Conservation (phyloP, 2,113 vertebrate species). For the Camelus dromedarius region DNA sequence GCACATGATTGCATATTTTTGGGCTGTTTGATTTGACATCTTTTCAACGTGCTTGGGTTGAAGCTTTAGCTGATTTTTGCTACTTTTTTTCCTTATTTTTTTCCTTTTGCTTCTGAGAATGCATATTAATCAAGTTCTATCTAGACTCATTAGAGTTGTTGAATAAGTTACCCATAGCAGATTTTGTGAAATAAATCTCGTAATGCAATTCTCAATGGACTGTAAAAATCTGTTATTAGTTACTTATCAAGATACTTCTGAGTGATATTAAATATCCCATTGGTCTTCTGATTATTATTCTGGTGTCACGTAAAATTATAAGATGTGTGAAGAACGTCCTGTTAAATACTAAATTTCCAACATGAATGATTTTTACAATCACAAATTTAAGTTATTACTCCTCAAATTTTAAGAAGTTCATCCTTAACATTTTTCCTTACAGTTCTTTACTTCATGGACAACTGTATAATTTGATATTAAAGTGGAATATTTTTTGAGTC, state of each 20-base stretch:
- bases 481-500: not conserved
- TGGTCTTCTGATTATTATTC: constrained; percentile 62
- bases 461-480: not conserved
- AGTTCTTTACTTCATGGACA: not conserved
- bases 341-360: not conserved
- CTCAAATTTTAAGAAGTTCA: not conserved
- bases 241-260: constrained; percentile 76
- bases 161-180: constrained; percentile 54
- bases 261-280: constrained; percentile 51
- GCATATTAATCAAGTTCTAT: not conserved
- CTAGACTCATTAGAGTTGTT: constrained; percentile 61
- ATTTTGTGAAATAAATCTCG: constrained; percentile 57
- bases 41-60: constrained; percentile 47
- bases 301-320: constrained; percentile 42
- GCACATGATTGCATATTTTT: not conserved
- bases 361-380: not conserved
- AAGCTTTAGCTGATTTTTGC: constrained; percentile 55
- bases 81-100: not conserved
- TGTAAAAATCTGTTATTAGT: constrained; percentile 50
- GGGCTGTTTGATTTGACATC: constrained; percentile 41
- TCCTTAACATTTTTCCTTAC: not conserved
- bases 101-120: constrained; percentile 27
- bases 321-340: constrained; percentile 4
- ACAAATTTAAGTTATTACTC: not conserved
- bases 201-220: constrained; percentile 50